A percentile compares a stretch with the other conserved stretches of the same genome.
Conservation (phyloP, 2,113 vertebrate species). For the Scomber scombrus region DNA sequence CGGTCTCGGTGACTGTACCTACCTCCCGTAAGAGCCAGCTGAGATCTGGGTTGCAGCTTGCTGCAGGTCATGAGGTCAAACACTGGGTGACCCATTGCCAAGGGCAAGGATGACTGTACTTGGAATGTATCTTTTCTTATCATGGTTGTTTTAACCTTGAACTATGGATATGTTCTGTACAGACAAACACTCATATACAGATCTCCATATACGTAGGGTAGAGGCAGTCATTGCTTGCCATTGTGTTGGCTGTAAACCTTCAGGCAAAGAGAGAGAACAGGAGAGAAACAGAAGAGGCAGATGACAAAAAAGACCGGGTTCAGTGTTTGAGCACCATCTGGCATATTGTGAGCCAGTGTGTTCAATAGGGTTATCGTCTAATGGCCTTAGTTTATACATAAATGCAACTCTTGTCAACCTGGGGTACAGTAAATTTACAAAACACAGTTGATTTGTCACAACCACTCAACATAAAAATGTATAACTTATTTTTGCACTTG, state of each 20-base stretch:
- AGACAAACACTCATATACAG: conserved; percentile 10
- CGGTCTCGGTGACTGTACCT: conserved; percentile 24
- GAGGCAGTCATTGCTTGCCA: conserved; percentile 15
- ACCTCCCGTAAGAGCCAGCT: conserved; percentile 22
- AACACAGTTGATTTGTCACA: conserved; percentile 57
- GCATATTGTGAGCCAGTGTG: conserved; percentile 60
- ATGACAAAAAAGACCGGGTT: conserved; percentile 34
- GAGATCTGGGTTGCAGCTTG: conserved; percentile 31
- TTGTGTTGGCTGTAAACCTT: conserved; percentile 57
- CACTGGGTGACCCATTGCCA: conserved; percentile 43
- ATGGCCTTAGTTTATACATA: conserved; percentile 69
- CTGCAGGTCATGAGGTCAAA: conserved; percentile 59
- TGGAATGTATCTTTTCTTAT: conserved; percentile 24
- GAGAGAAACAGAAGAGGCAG: conserved; percentile 18
- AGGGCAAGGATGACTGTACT: conserved; percentile 42
- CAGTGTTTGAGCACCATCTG: conserved; percentile 46
- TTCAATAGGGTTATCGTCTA: conserved; percentile 64
- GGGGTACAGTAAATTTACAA: conserved; percentile 46
- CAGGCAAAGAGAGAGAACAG: conserved; percentile 31
- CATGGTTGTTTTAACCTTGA: conserved; percentile 52
- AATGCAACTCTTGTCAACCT: conserved; percentile 65
- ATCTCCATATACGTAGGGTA: background rate
- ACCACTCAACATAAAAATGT: conserved; percentile 60
- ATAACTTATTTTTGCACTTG: conserved; percentile 78
- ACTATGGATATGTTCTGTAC: conserved; percentile 19